Evolutionary conservation across 2,797 vertebrate species (phyloP), one percentile per base, ranked within the genome.

Genomic region (Hippopotamyrus pictus): DNA sequence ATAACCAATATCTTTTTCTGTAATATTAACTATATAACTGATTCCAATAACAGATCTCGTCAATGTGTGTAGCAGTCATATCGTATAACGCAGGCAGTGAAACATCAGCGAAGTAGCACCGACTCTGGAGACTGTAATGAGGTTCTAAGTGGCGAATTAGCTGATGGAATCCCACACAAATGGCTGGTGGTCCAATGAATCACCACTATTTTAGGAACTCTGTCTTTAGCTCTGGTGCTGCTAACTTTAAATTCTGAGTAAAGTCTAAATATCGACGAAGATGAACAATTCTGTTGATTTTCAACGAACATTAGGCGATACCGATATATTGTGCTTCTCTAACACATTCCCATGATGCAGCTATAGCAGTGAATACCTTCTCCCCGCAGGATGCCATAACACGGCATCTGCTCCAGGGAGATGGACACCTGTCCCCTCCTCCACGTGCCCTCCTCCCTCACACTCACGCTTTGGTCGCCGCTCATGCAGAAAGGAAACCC

Each of bases 371-470:
- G 62, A 57, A 25, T 85, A 3, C 57, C 76, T 37, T 11, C 54
- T 46, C 37, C 82, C 46, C 5, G 3, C 17, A 73, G 87, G 89
- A 88, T 85, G 53, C 84, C 83, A n/a, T 88, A 88, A 25, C 22
- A 29, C 62, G 87, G 83, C 87, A 88, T 88, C 89, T 90, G 89
- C 46, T 88, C 41, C 3, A 41, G 57, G 33, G 48, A 88, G 19
- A 44, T 41, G 8, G 54, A 57, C 89, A 88, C 89, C 89, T 89
- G 89, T 62, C 69, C 51, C 48, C 41, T 59, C 33, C 51, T 82
- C 53, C 25, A 5, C 22, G 29, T 8, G 19, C 73, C 8, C 41
- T 50, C 59, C 65, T 25, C n/a, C 19, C 19, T 29, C 65, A 33
- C 33, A 41, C 50, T 33, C 12, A 3, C 12, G 33, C 65, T 46